phyloP scores from a whole-genome alignment of 2,888 invertebrate species.

The Cerastis rubricosa region DNA sequence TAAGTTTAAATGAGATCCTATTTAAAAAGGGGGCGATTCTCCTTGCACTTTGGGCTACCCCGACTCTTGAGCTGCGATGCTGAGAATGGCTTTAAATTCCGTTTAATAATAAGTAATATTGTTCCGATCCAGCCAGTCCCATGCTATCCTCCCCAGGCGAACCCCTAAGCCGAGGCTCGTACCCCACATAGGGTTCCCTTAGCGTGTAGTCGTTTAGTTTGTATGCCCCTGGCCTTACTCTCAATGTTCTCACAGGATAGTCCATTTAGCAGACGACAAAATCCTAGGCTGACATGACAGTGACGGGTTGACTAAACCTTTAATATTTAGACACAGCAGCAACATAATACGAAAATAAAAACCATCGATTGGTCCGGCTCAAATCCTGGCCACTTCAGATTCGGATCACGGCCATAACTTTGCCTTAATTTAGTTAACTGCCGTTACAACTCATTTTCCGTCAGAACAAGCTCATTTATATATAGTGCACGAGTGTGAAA shows the following conservation, averaged over 20 bases:
- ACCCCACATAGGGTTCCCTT: too few species aligned
- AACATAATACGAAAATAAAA: background rate
- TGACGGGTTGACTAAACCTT: background rate
- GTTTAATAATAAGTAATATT: too few species aligned
- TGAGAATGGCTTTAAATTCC: too few species aligned
- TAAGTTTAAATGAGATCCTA: background rate
- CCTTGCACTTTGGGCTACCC: background rate
- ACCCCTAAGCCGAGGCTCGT: too few species aligned
- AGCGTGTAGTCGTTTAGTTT: too few species aligned
- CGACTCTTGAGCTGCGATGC: too few species aligned
- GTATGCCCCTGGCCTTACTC: background rate
- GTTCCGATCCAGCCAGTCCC: too few species aligned
- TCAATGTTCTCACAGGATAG: background rate
- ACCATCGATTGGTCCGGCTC: background rate
- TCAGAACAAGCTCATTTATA: slow-evolving; percentile 26
- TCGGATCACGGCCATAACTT: slow-evolving; percentile 24
- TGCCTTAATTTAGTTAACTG: slow-evolving; percentile 28
- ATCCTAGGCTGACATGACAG: background rate
- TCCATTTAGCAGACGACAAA: background rate
- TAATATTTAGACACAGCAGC: background rate
- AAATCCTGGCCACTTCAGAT: slow-evolving; percentile 3
- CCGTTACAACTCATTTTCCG: slow-evolving; percentile 21
- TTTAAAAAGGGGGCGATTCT: background rate
- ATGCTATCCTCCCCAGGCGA: too few species aligned
- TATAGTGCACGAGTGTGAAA: slow-evolving; percentile 25